Evolutionary conservation across 2,113 vertebrate genomes (phyloP).

Genomic region (Sapayoa aenigma): DNA sequence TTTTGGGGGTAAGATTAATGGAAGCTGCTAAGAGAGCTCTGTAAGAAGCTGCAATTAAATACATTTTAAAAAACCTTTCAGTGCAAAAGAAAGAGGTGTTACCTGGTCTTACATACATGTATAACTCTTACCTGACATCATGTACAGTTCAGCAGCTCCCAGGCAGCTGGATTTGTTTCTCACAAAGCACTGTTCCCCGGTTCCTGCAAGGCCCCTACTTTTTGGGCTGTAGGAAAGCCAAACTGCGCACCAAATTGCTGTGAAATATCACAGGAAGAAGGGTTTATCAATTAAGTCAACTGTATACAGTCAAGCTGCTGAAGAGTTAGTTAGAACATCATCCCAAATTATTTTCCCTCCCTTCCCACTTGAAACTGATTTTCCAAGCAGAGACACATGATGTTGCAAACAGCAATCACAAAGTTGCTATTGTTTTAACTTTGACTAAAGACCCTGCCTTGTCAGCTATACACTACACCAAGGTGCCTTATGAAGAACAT

Average conservation of each 20-base stretch:
- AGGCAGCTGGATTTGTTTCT: not conserved
- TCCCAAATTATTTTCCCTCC: not conserved
- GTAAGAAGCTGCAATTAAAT: not conserved
- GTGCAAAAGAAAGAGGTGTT: not conserved
- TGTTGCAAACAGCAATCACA: not conserved
- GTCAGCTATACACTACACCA: not conserved
- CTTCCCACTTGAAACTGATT: not conserved
- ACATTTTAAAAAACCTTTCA: not conserved
- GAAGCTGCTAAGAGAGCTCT: not conserved
- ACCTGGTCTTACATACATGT: not conserved
- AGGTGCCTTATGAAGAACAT: not conserved
- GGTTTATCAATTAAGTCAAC: not conserved
- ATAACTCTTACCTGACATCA: not conserved
- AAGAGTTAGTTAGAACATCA: not conserved
- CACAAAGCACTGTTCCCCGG: not conserved
- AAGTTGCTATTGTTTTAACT: not conserved
- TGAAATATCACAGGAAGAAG: not conserved
- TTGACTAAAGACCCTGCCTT: not conserved
- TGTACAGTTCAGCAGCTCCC: not conserved
- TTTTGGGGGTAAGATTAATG: not conserved
- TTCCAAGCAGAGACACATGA: not conserved
- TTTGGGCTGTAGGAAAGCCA: not conserved
- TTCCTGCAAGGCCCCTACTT: not conserved
- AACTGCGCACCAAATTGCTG: not conserved
- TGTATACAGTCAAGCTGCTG: not conserved